Base-by-base conservation (phyloP, 2,113 vertebrate species). In the Trematomus loennbergii region DNA sequence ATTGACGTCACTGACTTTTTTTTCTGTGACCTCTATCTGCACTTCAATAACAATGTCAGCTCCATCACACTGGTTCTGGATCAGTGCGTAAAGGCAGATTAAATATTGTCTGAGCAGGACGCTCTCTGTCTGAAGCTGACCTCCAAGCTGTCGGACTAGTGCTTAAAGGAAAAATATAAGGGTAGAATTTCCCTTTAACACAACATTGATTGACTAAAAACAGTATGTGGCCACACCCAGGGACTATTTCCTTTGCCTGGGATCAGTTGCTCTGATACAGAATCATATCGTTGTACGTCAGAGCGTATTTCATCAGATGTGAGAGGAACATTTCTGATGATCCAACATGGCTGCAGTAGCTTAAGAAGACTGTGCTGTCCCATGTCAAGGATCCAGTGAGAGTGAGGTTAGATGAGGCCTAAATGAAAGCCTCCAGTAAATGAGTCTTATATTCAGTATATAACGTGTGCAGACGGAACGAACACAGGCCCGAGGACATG, bases 21-120 rank as follows among this genome's bases (percentile, higher is more conserved):
- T 61, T 43, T 67, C 53, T 62, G 82, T 84, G 84, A 84, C 84
- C 84, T 88, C 72, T 60, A 57, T 81, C 83, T 89, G 88, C 87
- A 81, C 89, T 81, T 78, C 61, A 36, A 15, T 53, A 49, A 57
- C 79, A 17, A 55, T 45, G 79, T 72, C 58, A 29, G 68, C 72
- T 66, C 71, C 40, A 50, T 72, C 65, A 68, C n/a, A n/a, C 69
- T 48, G 77, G 64, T 61, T 84, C 77, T 63, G 76, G 67, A 84
- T 81, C 74, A 53, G 88, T 0, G 36, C 22, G 29, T 49, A 18
- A 53, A 69, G 71, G 77, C 62, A 25, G 52, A 33, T 25, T 13
- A 75, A 50, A 81, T 33, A 4, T 16, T 61, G 80, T 82, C 65
- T 76, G 63, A 50, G 59, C 33, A 25, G 13, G 20, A 55, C 13